Percentiles rank a stretch among this genome's conserved stretches.
Evolutionary conservation across 2,113 vertebrate genomes (phyloP).

Genomic region (Heptranchias perlo): DNA sequence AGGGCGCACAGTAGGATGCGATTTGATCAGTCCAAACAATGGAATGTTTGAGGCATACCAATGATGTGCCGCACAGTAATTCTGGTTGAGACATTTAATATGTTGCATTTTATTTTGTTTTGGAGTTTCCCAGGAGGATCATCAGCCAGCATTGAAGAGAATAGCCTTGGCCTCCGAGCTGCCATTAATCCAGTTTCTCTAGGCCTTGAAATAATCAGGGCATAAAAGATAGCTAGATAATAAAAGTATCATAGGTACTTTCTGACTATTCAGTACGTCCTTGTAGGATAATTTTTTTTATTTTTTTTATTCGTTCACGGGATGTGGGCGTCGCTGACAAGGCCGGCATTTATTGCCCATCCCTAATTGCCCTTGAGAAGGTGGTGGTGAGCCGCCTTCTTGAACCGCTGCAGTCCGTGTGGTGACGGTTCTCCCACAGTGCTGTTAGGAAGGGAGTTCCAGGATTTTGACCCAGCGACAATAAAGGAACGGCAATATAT

Average conservation of each 20-base stretch:
- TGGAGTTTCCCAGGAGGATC: background rate
- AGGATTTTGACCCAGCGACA: too few relatives aligned
- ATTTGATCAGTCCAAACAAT: background rate
- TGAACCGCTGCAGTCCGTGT: too few relatives aligned
- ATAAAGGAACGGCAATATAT: too few relatives aligned
- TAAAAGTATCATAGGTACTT: background rate
- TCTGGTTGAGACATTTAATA: background rate
- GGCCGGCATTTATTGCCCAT: too few relatives aligned
- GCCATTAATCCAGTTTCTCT: background rate
- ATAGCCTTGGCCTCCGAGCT: background rate
- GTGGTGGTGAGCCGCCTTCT: too few relatives aligned
- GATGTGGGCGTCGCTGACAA: too few relatives aligned
- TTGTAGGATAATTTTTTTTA: too few relatives aligned
- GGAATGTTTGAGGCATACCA: background rate
- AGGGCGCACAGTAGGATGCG: background rate
- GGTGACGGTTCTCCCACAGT: too few relatives aligned
- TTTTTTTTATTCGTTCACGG: too few relatives aligned
- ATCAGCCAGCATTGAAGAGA: background rate
- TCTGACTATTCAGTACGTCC: too few relatives aligned
- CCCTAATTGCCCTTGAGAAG: too few relatives aligned
- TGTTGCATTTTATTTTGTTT: background rate
- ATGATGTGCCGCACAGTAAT: background rate
- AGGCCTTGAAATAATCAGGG: background rate
- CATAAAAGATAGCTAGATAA: background rate
- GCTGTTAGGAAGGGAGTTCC: too few relatives aligned